phyloP scores from a whole-genome alignment of 2,797 vertebrate genomes.

The Pantherophis alleghaniensis region DNA sequence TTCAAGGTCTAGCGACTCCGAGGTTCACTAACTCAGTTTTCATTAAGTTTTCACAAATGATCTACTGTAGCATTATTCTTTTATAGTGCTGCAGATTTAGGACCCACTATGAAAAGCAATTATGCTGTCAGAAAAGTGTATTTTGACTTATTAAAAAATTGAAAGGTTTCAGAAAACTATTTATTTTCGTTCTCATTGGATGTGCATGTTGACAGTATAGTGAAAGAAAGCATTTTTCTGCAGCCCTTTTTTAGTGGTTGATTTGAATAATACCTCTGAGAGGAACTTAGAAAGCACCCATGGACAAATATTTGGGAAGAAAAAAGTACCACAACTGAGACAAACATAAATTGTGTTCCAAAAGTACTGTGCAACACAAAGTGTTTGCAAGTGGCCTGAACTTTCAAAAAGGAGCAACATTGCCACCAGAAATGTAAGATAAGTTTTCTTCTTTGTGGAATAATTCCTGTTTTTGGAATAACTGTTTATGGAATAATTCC shows the following conservation, averaged over 20 bases:
- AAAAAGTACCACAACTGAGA: background rate
- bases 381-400: background rate
- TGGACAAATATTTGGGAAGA: background rate
- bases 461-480: too few relatives aligned
- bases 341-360: background rate
- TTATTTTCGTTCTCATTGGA: constrained; percentile 79
- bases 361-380: background rate
- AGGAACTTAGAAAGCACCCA: constrained; percentile 33
- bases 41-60: constrained; percentile 98
- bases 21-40: constrained; percentile 93
- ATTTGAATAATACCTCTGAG: constrained; percentile 14
- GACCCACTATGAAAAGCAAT: constrained; percentile 88
- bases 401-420: background rate
- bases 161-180: constrained; percentile 82
- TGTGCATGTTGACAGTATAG: constrained; percentile 72
- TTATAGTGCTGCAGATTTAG: constrained; percentile 83
- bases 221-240: constrained; percentile 70
- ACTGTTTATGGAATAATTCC: background rate
- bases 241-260: background rate
- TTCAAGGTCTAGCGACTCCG: constrained; percentile 92
- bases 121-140: constrained; percentile 93
- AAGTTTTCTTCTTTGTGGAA: background rate
- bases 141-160: constrained; percentile 95
- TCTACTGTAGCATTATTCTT: constrained; percentile 88
- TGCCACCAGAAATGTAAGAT: background rate